Conservation (phyloP, 2,113 vertebrate species). For the Corythornis madagascariensis region DNA sequence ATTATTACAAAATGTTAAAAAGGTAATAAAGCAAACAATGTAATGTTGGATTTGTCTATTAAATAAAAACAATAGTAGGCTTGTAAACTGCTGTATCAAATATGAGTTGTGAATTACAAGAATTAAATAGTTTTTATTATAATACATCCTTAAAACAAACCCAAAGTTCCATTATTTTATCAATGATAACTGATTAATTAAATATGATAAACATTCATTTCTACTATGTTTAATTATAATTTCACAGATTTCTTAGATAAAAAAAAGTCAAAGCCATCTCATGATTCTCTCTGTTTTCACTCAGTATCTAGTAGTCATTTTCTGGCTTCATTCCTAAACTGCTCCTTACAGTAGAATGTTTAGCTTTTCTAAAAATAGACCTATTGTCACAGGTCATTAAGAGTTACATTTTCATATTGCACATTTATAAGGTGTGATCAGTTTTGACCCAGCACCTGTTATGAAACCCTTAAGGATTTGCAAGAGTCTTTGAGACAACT, state of each 20-base stretch:
- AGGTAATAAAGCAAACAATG: not conserved
- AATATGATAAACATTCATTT: not conserved
- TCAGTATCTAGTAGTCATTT: not conserved
- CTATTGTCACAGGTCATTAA: not conserved
- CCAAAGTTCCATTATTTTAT: not conserved
- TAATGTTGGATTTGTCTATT: not conserved
- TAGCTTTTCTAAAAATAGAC: not conserved
- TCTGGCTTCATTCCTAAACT: not conserved
- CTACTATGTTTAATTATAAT: not conserved
- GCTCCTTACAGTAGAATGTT: not conserved
- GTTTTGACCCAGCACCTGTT: not conserved
- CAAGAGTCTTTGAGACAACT: not conserved
- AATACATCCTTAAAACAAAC: not conserved
- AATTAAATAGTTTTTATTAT: not conserved
- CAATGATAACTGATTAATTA: not conserved
- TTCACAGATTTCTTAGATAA: not conserved
- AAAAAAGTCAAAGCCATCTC: not conserved
- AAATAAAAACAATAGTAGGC: not conserved
- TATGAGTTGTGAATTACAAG: not conserved
- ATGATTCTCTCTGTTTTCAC: not conserved
- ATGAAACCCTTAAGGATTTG: not conserved
- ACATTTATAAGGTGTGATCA: not conserved
- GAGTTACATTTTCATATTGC: not conserved
- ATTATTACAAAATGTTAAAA: conserved; percentile 15
- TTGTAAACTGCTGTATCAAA: not conserved